Evolutionary conservation across 1,140 invertebrate genomes (phyloP).

Genomic region (Pachyrhynchus sulphureomaculatus): DNA sequence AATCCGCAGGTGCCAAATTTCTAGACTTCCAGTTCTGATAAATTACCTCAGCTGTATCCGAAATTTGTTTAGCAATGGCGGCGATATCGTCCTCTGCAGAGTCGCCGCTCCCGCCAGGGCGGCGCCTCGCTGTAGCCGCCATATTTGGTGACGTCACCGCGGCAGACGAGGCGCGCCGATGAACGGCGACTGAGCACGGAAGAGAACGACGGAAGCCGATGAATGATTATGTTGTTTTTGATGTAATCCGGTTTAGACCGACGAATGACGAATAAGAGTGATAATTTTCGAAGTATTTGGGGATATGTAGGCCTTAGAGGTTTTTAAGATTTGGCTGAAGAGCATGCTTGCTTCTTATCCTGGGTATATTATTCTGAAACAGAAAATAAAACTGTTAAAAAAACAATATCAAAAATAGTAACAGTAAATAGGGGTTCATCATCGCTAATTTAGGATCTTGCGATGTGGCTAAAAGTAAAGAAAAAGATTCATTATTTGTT

Average conservation of each 20-base stretch:
- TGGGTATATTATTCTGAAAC: no score
- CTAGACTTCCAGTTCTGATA: slow-evolving; percentile 87
- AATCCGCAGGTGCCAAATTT: slow-evolving; percentile 78
- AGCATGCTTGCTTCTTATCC: background rate
- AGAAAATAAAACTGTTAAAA: no score
- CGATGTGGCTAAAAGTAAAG: no score
- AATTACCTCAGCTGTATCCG: slow-evolving; percentile 86
- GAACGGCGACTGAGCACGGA: background rate
- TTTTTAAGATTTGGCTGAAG: background rate
- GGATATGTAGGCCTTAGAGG: background rate
- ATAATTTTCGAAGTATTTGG: background rate
- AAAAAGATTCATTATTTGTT: no score
- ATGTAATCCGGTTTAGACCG: background rate
- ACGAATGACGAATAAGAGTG: background rate
- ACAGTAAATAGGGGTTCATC: no score
- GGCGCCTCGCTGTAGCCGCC: slow-evolving; percentile 44
- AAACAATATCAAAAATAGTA: no score
- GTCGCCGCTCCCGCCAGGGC: slow-evolving; percentile 36
- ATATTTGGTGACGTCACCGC: slow-evolving; percentile 32
- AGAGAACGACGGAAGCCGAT: background rate
- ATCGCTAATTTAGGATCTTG: no score
- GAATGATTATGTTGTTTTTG: background rate
- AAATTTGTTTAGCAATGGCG: slow-evolving; percentile 86
- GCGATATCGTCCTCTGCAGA: slow-evolving; percentile 79
- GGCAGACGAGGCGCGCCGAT: background rate